These are phyloP conservation scores for Atta colombica DNA, from an alignment of 1,140 invertebrate genomes.

Conservation along the genomic window DNA sequence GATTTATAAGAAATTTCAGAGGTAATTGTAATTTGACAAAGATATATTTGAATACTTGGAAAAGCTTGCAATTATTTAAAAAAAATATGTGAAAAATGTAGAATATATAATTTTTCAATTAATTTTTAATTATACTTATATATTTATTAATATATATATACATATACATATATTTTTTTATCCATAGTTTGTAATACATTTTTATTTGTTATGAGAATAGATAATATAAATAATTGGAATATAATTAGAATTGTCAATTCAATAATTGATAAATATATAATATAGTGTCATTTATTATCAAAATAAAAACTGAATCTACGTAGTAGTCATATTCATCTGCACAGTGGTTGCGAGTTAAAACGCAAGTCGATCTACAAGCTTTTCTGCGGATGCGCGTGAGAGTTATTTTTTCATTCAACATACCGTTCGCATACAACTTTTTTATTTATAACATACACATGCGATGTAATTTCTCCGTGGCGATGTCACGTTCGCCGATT, in stretches of 20 bases:
- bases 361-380: conserved; percentile 20
- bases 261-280: neutral
- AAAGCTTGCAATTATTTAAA: conserved; percentile 3
- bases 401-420: conserved; percentile 62
- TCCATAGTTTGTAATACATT: neutral
- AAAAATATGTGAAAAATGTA: neutral
- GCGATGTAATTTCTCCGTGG: conserved; percentile 3
- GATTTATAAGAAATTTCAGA: neutral
- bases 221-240: neutral
- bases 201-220: neutral
- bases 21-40: neutral
- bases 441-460: conserved; percentile 52
- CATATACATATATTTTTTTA: neutral
- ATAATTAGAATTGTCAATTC: conserved; percentile 4
- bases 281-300: conserved; percentile 15
- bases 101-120: neutral
- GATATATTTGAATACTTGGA: neutral
- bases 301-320: neutral
- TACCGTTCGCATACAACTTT: neutral
- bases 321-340: neutral
- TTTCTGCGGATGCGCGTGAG: neutral
- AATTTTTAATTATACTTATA: neutral
- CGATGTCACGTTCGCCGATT: conserved; percentile 11
- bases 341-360: conserved; percentile 34
- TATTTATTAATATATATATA: neutral